phyloP scores from a whole-genome alignment of 2,113 vertebrate genomes.

The Macroglossus sobrinus region DNA sequence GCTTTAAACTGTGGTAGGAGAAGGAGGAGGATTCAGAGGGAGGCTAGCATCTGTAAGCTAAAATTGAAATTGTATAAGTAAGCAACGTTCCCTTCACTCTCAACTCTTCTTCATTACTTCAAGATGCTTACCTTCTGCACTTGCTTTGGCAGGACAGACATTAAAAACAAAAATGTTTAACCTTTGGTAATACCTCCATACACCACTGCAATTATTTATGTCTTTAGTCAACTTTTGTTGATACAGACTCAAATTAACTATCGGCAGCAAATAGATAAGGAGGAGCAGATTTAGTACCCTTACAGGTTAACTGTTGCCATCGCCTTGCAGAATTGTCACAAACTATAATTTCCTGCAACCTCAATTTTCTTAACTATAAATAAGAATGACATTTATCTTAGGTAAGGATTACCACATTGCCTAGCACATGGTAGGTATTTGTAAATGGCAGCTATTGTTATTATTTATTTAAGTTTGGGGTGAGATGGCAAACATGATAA shows the following conservation, averaged over 20 bases:
- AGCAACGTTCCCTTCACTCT: neutral
- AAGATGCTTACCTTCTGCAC: neutral
- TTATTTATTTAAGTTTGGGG: slow-evolving; percentile 6
- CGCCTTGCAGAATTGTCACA: neutral
- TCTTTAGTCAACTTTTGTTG: neutral
- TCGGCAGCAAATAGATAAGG: neutral
- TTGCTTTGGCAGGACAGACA: too few relatives aligned
- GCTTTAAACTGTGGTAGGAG: neutral
- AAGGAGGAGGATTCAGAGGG: neutral
- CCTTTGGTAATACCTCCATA: neutral
- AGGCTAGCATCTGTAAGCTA: neutral
- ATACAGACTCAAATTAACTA: neutral
- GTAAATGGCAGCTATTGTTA: neutral
- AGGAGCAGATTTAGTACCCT: neutral
- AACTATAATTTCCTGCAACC: neutral
- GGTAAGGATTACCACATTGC: neutral
- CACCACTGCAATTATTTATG: neutral
- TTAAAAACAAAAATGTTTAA: neutral
- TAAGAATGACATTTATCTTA: neutral
- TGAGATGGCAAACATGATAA: neutral
- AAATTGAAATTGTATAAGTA: neutral
- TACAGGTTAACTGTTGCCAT: neutral
- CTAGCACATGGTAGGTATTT: neutral
- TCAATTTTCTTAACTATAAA: neutral
- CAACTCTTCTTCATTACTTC: neutral